Evolutionary conservation across 2,888 invertebrate species (phyloP), one percentile per base, ranked within the genome.

Genomic region (Drosophila dives): DNA sequence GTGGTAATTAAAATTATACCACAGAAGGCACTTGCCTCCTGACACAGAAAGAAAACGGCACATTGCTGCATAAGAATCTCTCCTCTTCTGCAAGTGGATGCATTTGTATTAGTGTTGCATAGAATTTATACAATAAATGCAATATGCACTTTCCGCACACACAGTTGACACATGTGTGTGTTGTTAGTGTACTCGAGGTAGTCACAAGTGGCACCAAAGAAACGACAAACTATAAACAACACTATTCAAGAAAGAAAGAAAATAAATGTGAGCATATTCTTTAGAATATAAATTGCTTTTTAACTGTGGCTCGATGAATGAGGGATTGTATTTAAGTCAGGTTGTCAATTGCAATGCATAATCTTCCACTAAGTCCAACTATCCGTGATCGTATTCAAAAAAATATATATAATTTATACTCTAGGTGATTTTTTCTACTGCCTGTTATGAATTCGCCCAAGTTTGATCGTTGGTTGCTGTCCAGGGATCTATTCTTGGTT

Each of bases 1-100:
- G 89, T 79, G 88, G 86, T 91, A 91, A 90, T 90, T 91, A 91
- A 87, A 88, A 90, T 88, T 88, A 90, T 80, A 80, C 69, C 75
- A 69, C 80, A 70, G 71, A 58, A 70, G 68, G 42, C 73, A 71
- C 68, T 68, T 74, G 62, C 71, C 64, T 62, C 56, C 70, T 89
- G 89, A 77, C 85, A 85, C 77, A 89, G 72, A 86, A 86, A 86
- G 72, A 63, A 65, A 67, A 42, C 66, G 66, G 64, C 75, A 73
- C 70, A 67, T 56, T 72, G 82, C 56, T 56, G 64, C 77, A 54
- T 59, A 63, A 72, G 72, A 67, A 70, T 51, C 65, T 69, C 72
- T 61, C 49, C n/a, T 64, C 59, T 51, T 40, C 53, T 64, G 42
- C 36, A 54, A 74, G 59, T 68, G 70, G 55, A 54, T 74, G 70